Base-by-base conservation (phyloP, 2,888 invertebrate species). In the Brachypterus glaber region DNA sequence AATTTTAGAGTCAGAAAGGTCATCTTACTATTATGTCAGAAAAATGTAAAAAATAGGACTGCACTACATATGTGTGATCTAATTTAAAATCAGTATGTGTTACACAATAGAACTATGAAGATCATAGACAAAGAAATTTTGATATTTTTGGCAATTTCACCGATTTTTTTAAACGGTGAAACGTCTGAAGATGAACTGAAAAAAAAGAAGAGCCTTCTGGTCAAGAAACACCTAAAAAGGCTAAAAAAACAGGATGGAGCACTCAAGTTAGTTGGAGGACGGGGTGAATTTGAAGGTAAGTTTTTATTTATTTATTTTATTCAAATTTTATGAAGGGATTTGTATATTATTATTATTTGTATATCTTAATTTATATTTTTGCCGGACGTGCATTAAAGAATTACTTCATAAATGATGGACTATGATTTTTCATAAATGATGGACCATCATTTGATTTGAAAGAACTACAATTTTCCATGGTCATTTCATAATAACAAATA, bases 201-300 rank as follows among this genome's bases (percentile, higher is more conserved):
- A 35, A 51, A 48, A 17, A 64, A 61, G 47, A 71, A 68, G 47
- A 78, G 78, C 0, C 68, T 71, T 17, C 69, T 82, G 42, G 71
- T 84, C 11, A 79, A 76, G 53, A 79, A 76, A 50, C 73, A 86
- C 49, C 66, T 83, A 46, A 82, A 81, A 52, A 74, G 77, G 41
- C 66, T 79, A 42, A 81, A 78, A 57, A 76, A 79, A 60, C 71
- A 77, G 48, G 86, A 88, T 51, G 87, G 85, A 7, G 78, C 76
- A 40, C 60, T 87, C 12, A 78, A 79, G 48, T 67, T 88, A 4
- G 70, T 81, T 1, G 86, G 85, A 13, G 84, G 85, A 3, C 59
- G 71, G 13, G 74, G 67, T 33, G 73, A 75, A 53, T 76, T 72
- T 59, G 86, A 88, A 77, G 88, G 88, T 86, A 69, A 63, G 52